Evolutionary conservation across 2,113 vertebrate species (phyloP).

Genomic region (Istiophorus platypterus): DNA sequence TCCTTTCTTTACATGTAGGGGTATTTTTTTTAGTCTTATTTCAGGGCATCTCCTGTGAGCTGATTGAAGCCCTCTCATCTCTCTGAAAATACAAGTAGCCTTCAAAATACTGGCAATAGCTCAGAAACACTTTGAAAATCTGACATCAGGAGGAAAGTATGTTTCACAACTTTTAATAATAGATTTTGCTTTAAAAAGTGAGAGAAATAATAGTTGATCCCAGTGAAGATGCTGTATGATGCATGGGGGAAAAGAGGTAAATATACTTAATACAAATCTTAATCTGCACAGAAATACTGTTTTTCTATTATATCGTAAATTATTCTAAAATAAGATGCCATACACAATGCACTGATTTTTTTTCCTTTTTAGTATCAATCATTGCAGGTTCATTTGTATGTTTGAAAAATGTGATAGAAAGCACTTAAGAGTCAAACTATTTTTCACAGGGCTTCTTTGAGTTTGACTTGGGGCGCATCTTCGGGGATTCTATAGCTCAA

Average conservation of each 20-base stretch:
- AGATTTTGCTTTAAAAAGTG: background rate
- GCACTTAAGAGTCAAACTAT: constrained; percentile 20
- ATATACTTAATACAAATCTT: constrained; percentile 4
- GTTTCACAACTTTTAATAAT: constrained; percentile 4
- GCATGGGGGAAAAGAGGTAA: background rate
- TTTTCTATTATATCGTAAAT: background rate
- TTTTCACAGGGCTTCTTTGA: constrained; percentile 33
- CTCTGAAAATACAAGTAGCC: background rate
- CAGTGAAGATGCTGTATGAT: background rate
- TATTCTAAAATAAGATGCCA: background rate
- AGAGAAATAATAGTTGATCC: background rate
- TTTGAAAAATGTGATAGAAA: constrained; percentile 33
- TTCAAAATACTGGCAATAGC: background rate
- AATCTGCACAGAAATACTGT: background rate
- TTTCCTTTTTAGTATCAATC: constrained; percentile 9
- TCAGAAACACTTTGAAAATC: background rate
- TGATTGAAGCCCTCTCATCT: background rate
- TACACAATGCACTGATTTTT: background rate
- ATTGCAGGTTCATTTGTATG: constrained; percentile 18
- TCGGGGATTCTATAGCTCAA: constrained; percentile 41
- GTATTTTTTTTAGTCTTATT: constrained; percentile 5
- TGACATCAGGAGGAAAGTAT: background rate
- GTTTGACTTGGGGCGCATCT: constrained; percentile 52
- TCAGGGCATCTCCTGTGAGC: background rate
- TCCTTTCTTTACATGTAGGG: background rate